phyloP scores from a whole-genome alignment of 2,113 vertebrate genomes.

The Brienomyrus brachyistius region DNA sequence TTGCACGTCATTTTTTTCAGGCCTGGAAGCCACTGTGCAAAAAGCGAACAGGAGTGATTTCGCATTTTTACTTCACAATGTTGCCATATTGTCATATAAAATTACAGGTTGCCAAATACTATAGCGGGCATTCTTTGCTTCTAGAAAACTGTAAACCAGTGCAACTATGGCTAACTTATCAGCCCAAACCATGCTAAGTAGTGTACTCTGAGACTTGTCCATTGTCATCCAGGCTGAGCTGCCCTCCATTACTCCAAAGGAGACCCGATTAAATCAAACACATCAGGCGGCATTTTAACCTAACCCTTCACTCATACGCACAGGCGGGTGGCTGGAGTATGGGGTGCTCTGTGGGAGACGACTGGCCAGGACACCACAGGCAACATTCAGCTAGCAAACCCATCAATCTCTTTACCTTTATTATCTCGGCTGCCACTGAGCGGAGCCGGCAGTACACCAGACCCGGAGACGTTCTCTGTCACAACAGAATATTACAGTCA shows the following conservation, averaged over 20 bases:
- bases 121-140: not conserved
- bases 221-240: not conserved
- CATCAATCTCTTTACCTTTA: constrained; percentile 1
- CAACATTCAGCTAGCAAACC: not conserved
- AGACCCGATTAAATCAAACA: not conserved
- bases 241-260: not conserved
- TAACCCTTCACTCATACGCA: not conserved
- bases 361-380: not conserved
- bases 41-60: not conserved
- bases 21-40: not conserved
- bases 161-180: not conserved
- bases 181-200: not conserved
- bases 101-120: not conserved
- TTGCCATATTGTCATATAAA: not conserved
- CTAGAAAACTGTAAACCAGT: not conserved
- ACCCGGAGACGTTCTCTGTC: not conserved
- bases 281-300: not conserved
- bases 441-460: not conserved
- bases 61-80: not conserved
- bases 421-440: not conserved
- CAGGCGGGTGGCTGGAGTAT: not conserved
- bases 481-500: not conserved
- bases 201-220: not conserved
- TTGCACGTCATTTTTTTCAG: not conserved
- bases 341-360: not conserved